Evolutionary conservation across 1,140 invertebrate genomes (phyloP).

Genomic region (Lasaia peninsularis): DNA sequence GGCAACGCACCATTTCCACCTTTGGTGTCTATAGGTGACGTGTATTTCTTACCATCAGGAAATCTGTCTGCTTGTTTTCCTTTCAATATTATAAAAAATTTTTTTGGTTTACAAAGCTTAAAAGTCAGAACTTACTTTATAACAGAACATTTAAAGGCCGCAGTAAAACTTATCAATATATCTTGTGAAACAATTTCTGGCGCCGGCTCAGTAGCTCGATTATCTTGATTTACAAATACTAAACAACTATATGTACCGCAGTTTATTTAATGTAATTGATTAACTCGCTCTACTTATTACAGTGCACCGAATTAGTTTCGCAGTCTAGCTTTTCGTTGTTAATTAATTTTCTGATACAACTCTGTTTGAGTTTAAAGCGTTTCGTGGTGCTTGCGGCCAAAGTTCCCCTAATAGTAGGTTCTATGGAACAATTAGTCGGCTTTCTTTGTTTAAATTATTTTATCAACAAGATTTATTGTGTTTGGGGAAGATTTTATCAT

Average conservation of each 20-base stretch:
- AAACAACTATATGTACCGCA: conserved; percentile 18
- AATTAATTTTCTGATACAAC: conserved; percentile 44
- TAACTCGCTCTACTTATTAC: conserved; percentile 27
- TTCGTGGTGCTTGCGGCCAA: conserved; percentile 31
- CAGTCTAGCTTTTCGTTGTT: conserved; percentile 35
- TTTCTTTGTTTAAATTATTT: conserved; percentile 58
- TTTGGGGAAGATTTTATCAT: conserved; percentile 68
- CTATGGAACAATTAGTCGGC: conserved; percentile 65
- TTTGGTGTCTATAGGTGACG: no score
- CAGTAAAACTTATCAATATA: neutral
- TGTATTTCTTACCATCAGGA: no score
- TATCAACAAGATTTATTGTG: conserved; percentile 73
- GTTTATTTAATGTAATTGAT: conserved; percentile 30
- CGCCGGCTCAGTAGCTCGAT: conserved; percentile 17
- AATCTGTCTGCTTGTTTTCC: no score
- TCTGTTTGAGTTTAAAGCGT: conserved; percentile 39
- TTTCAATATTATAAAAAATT: no score
- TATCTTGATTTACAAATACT: conserved; percentile 16
- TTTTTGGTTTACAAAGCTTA: no score
- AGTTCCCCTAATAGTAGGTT: conserved; percentile 58
- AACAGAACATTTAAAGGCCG: no score
- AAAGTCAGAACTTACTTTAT: no score
- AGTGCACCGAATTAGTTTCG: conserved; percentile 29
- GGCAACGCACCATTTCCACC: no score
- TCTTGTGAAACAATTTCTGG: conserved; percentile 1